Base-by-base conservation (phyloP, 2,113 vertebrate genomes). In the Ammospiza nelsoni region DNA sequence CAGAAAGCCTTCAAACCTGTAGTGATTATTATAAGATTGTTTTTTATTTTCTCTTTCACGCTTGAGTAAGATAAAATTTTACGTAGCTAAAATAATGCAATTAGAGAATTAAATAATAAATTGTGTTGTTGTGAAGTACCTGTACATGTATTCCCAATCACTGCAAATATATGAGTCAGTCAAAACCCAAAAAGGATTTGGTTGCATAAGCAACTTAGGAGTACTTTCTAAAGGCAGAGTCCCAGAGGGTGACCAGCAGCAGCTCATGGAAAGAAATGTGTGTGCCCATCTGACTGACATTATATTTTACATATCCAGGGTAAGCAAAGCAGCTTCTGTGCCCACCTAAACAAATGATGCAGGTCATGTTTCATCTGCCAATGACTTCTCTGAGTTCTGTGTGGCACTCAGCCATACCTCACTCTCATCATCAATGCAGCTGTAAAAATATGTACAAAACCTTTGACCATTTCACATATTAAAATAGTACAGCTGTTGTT, bases 11-110 rank as follows among this genome's bases (percentile, higher is more conserved):
- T 91, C 62, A 88, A 20, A 91, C 27, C 61, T 67, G 17, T 59
- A 63, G 80, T 37, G 87, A 69, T 43, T 91, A 73, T 16, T 77
- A 29, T 39, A 39, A 59, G 21, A 54, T 84, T 76, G 43, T 33
- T 90, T 94, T 95, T 91, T 59, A 31, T 66, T 76, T 54, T 68
- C n/a, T 72, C 27, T 73, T 95, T 95, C 72, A 87, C 18, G 51
- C 13, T 51, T 82, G 23, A 68, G 25, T n/a, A 81, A 61, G 57
- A 74, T 14, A 83, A 84, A 93, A 66, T 21, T 79, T 78, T 80
- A 85, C 77, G 61, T 39, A 78, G 63, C 39, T 55, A 81, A 96
- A 92, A 79, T 46, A 48, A 65, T 39, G 43, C 33, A 80, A 68
- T 59, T 92, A 67, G 16, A 58, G 41, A 96, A 85, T 83, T 75